A percentile compares a stretch with the other conserved stretches of the same genome.
Conservation (phyloP, 2,113 vertebrate genomes). For the Grallaria varia region DNA sequence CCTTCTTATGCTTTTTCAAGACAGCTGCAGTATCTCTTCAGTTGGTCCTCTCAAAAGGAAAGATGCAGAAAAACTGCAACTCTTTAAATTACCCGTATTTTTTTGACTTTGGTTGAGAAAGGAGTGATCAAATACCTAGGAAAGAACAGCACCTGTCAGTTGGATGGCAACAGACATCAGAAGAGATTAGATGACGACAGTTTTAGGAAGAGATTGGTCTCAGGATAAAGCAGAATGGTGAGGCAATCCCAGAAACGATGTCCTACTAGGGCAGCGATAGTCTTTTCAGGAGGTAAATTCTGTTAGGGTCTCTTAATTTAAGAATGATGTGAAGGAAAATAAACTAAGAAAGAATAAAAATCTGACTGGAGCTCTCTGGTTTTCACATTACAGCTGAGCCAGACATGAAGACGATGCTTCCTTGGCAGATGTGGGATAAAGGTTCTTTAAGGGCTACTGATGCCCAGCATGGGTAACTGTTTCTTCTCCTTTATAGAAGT, state of each 20-base stretch:
- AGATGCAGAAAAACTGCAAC: background rate
- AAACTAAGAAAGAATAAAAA: background rate
- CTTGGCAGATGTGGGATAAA: conserved; percentile 6
- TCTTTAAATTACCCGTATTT: background rate
- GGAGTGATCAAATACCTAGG: background rate
- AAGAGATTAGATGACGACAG: background rate
- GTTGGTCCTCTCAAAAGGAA: background rate
- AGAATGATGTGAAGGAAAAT: background rate
- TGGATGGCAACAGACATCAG: background rate
- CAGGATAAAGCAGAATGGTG: background rate
- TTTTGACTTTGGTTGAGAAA: background rate
- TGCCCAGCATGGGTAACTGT: background rate
- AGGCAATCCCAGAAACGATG: background rate
- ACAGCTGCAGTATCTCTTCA: background rate
- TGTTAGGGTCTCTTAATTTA: background rate
- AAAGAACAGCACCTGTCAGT: background rate
- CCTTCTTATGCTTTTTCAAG: background rate
- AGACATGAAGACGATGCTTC: conserved; percentile 6
- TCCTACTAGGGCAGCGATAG: background rate
- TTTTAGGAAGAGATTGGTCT: background rate
- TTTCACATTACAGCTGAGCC: background rate
- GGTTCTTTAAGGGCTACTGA: conserved; percentile 16
- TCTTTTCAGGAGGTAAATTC: background rate
- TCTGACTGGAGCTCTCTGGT: background rate
- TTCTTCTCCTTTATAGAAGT: background rate